These are phyloP conservation scores for Ochropleura plecta DNA, from an alignment of 2,888 invertebrate genomes.

Conservation along the genomic window DNA sequence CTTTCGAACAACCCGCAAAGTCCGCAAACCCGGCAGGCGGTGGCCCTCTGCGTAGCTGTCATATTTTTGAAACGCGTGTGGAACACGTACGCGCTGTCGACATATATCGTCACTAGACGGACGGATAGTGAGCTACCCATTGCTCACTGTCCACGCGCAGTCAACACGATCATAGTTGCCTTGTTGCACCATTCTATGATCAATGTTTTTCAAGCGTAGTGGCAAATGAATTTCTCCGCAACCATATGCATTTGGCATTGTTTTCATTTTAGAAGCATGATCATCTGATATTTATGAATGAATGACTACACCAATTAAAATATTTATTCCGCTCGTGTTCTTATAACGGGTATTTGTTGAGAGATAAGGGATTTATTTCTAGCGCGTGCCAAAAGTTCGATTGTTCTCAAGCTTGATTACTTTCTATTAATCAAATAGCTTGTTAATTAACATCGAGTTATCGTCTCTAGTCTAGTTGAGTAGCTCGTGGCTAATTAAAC, in stretches of 20 bases:
- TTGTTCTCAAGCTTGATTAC: background rate
- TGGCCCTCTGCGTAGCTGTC: too few species aligned
- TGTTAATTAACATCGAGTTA: background rate
- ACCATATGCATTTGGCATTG: constrained; percentile 4
- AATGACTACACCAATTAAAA: background rate
- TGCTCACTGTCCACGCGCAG: too few species aligned
- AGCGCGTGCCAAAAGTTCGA: background rate
- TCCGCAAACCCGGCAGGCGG: too few species aligned
- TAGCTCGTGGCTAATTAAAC: too few species aligned
- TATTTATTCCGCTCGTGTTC: constrained; percentile 16
- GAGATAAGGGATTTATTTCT: constrained; percentile 12
- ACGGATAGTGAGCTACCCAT: too few species aligned
- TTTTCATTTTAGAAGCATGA: background rate
- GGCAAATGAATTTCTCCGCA: background rate
- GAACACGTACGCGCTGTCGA: too few species aligned
- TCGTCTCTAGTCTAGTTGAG: background rate
- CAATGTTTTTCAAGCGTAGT: background rate
- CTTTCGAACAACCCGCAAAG: too few species aligned
- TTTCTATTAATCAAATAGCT: background rate
- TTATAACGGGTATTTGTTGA: background rate
- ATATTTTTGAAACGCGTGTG: too few species aligned
- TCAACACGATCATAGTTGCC: too few species aligned
- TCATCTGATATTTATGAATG: constrained; percentile 10
- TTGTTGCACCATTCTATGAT: background rate
- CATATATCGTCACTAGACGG: too few species aligned